phyloP scores from a whole-genome alignment of 2,888 invertebrate genomes.

The Latrodectus elegans region DNA sequence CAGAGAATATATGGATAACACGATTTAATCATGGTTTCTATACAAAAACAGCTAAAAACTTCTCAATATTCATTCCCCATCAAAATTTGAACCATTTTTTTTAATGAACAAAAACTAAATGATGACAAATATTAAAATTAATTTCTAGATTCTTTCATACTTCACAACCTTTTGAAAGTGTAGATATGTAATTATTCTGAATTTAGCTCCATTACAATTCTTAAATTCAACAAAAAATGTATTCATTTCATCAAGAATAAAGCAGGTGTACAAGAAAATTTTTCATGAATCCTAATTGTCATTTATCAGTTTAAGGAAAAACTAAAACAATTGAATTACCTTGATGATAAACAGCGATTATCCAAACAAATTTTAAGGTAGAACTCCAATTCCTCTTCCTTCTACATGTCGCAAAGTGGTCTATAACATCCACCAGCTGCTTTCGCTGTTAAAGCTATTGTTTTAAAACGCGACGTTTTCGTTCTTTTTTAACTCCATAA shows the following conservation, averaged over 20 bases:
- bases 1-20: too few species aligned
- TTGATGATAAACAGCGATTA: not conserved
- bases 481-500: slow-evolving; percentile 33
- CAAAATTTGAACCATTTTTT: too few species aligned
- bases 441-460: slow-evolving; percentile 47
- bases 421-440: slow-evolving; percentile 15
- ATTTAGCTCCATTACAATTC: not conserved
- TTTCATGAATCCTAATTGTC: not conserved
- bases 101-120: too few species aligned
- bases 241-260: not conserved
- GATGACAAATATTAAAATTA: too few species aligned
- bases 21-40: too few species aligned
- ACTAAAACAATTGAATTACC: slow-evolving; percentile 5
- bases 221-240: not conserved
- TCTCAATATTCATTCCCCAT: too few species aligned
- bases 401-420: slow-evolving; percentile 8
- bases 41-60: too few species aligned
- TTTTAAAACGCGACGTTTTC: slow-evolving; percentile 36
- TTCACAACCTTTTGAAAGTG: too few species aligned
- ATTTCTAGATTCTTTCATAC: too few species aligned
- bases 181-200: too few species aligned
- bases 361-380: not conserved
- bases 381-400: slow-evolving; percentile 12
- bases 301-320: not conserved
- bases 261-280: not conserved